Evolutionary conservation across 2,113 vertebrate species (phyloP), one percentile per base, ranked within the genome.

Genomic region (Paraplagusia blochii): DNA sequence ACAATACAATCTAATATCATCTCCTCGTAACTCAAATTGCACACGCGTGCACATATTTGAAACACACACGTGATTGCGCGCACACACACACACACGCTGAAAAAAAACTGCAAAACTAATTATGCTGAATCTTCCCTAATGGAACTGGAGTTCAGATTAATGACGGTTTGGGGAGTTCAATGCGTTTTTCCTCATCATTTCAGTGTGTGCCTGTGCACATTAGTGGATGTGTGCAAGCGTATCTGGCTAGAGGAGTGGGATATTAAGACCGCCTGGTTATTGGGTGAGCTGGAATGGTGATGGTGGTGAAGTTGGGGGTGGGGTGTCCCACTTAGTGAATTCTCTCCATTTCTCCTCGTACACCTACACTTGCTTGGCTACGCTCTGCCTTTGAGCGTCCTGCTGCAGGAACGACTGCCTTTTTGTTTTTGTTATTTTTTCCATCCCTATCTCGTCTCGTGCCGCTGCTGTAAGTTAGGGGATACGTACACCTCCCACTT

Each of bases 51-150:
- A 46, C 2, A 46, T 1, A 47, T 49, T 14, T 10, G 43, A 47
- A 7, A 42, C 63, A 39, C 36, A 46, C 47, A 63, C 40, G 15
- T 7, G 6, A 16, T 10, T 42, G 44, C 33, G 15, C 54, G 39
- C 63, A 12, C 55, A 42, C 34, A 8, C 44, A 54, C 48, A 29
- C 48, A 38, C 35, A 45, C 40, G n/a, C 29, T n/a, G 10, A 55
- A 68, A 66, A n/a, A 69, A 58, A 60, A 60, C 15, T 29, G 22
- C 66, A 82, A 77, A 79, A 78, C 80, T 87, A 84, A 88, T 90
- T 88, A 90, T 79, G 63, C 77, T 16, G 79, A 82, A 85, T 90
- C 66, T 81, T 79, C 73, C 80, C 64, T 87, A 89, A 90, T 89
- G 85, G 87, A 87, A 78, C 75, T 16, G 51, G 76, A 76, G 74